Evolutionary conservation across 2,797 vertebrate species (phyloP).

Genomic region (Pelobates cultripes): DNA sequence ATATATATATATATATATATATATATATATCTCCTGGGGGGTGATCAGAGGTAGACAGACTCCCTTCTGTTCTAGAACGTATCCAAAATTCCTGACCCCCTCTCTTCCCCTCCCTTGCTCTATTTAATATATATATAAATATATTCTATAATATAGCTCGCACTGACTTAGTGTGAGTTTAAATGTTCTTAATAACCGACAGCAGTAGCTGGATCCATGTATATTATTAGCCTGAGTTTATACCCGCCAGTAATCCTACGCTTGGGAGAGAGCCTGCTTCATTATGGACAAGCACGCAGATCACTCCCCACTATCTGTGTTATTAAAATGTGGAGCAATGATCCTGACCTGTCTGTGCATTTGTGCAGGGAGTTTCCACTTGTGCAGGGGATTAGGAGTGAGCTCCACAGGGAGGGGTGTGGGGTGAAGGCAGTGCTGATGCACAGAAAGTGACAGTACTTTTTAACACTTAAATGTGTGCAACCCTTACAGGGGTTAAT

Average conservation of each 20-base stretch:
- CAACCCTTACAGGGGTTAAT: not conserved
- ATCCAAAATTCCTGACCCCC: too few species aligned
- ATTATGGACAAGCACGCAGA: not conserved
- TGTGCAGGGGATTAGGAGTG: not conserved
- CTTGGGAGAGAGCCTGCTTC: not conserved
- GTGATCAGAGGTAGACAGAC: too few species aligned
- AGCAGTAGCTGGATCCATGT: not conserved
- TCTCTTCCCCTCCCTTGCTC: too few species aligned
- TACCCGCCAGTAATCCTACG: not conserved
- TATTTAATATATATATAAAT: too few species aligned
- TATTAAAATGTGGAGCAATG: not conserved
- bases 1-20: too few species aligned
- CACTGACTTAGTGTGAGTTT: too few species aligned
- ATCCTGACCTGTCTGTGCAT: not conserved
- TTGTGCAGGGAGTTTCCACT: conserved; percentile 5
- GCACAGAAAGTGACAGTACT: not conserved
- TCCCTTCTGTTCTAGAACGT: too few species aligned
- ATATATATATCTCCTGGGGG: too few species aligned
- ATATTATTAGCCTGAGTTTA: not conserved
- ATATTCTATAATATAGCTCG: too few species aligned
- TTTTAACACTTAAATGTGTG: not conserved
- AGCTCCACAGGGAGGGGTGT: conserved; percentile 8
- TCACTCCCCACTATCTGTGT: not conserved
- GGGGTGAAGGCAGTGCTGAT: not conserved
- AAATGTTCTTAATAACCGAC: too few species aligned